Evolutionary conservation across 2,888 invertebrate species (phyloP), one percentile per base, ranked within the genome.

Genomic region (Nymphalis c-album): DNA sequence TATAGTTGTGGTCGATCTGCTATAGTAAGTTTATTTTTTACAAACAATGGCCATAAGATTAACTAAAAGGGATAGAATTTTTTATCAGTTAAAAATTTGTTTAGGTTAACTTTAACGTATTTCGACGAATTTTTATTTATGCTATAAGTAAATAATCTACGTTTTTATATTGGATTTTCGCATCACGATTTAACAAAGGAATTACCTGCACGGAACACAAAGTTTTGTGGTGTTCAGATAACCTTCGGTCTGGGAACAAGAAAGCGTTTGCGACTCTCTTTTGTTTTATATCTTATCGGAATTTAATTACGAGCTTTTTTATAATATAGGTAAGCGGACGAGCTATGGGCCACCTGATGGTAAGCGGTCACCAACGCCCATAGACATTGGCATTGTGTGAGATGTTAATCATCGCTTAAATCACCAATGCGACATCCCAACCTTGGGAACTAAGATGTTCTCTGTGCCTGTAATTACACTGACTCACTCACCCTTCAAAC

Each of bases 261-360:
- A 80, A 79, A 81, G 80, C 79, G 77, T 78, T 79, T 78, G 80
- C 83, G 84, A 85, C 81, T 80, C 84, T 77, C 88, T 88, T 91
- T 91, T 91, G 90, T 91, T 89, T 90, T 84, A 86, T 85, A 86
- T 90, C 89, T 91, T 91, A 92, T 91, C 91, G 84, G 90, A 91
- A 91, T 92, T 91, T 91, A 91, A 92, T 91, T 91, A 91, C 88
- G 84, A 81, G 82, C 85, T n/a, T n/a, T n/a, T n/a, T n/a, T n/a
- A n/a, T n/a, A n/a, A n/a, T n/a, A n/a, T n/a, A n/a, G n/a, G n/a
- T n/a, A n/a, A n/a, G n/a, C n/a, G n/a, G n/a, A n/a, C n/a, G n/a
- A n/a, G n/a, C n/a, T n/a, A n/a, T n/a, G n/a, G n/a, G n/a, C n/a
- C n/a, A n/a, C n/a, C n/a, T n/a, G n/a, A n/a, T n/a, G n/a, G n/a